These are phyloP conservation scores for Coryphaenoides rupestris DNA, from an alignment of 2,113 vertebrate genomes.

Conservation along the genomic window DNA sequence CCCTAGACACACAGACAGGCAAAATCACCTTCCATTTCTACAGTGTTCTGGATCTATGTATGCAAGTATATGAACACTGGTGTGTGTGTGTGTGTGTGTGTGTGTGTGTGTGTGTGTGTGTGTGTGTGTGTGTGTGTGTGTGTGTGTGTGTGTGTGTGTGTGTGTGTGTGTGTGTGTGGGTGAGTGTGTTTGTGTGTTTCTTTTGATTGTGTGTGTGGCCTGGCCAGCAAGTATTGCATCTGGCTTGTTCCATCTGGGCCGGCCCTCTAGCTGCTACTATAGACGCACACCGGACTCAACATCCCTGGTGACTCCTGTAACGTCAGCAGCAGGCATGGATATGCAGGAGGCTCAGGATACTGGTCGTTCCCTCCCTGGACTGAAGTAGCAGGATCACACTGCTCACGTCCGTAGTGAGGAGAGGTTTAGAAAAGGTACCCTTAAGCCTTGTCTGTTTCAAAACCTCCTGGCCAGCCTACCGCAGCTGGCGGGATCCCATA, in stretches of 20 bases:
- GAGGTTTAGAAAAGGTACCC: too few species aligned
- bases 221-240: neutral
- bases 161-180: neutral
- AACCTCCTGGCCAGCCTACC: too few species aligned
- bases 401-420: too few species aligned
- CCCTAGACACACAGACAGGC: too few species aligned
- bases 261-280: neutral
- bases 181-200: constrained; percentile 2
- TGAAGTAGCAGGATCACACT: too few species aligned
- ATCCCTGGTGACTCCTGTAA: neutral
- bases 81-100: neutral
- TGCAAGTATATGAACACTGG: neutral
- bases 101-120: neutral
- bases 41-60: neutral
- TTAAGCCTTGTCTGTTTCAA: too few species aligned
- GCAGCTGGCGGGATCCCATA: too few species aligned
- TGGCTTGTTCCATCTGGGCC: constrained; percentile 6
- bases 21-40: neutral
- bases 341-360: too few species aligned
- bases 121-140: neutral
- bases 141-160: constrained; percentile 4
- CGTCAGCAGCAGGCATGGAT: neutral
- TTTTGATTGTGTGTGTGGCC: constrained; percentile 2
- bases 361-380: too few species aligned
- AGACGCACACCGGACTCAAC: neutral